phyloP scores from a whole-genome alignment of 64 coral and sea anemone genomes.

The Dendronephthya gigantea region DNA sequence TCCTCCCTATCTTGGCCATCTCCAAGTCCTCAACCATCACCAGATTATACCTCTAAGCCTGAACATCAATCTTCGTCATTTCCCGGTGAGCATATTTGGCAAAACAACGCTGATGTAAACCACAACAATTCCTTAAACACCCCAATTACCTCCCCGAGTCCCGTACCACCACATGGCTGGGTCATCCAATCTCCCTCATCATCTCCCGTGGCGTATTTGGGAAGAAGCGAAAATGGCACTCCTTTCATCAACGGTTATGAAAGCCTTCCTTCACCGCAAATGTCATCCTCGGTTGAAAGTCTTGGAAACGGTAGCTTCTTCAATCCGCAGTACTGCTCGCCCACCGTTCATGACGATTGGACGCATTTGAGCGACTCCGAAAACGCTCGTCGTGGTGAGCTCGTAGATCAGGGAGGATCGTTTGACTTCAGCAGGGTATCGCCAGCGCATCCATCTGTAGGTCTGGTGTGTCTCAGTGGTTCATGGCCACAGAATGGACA shows the following conservation, averaged over 20 bases:
- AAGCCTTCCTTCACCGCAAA: background rate
- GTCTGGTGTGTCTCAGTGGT: background rate
- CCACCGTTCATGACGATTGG: background rate
- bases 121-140: background rate
- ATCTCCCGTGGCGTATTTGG: background rate
- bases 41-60: background rate
- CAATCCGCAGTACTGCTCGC: background rate
- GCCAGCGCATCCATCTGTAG: background rate
- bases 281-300: conserved; percentile 12
- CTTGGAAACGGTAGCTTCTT: background rate
- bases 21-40: background rate
- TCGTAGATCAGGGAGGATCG: background rate
- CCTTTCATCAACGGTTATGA: background rate
- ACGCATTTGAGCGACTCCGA: background rate
- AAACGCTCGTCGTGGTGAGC: background rate
- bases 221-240: background rate
- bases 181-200: background rate
- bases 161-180: background rate
- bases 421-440: background rate
- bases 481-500: background rate
- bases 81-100: background rate
- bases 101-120: background rate
- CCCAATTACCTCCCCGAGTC: background rate
- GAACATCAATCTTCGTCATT: conserved; percentile 1
- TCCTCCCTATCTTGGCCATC: background rate